phyloP scores from a whole-genome alignment of 1,140 invertebrate genomes.

The Sitobion miscanthi region DNA sequence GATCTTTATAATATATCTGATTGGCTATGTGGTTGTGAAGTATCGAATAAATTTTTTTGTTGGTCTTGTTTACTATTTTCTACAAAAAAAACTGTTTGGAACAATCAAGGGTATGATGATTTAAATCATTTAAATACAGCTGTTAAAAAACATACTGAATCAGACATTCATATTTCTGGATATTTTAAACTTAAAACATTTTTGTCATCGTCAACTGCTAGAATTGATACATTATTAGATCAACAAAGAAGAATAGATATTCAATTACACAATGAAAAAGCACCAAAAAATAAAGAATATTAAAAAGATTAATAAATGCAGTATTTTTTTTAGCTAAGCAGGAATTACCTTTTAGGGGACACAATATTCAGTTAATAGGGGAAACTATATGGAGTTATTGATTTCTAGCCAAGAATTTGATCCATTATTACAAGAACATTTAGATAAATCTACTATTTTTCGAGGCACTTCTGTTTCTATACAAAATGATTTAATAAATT shows the following conservation, averaged over 20 bases:
- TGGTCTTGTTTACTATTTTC: conserved; percentile 26
- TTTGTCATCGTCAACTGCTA: conserved; percentile 4
- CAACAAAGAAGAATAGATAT: neutral
- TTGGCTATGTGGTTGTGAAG: neutral
- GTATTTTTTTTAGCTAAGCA: neutral
- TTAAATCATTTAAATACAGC: conserved; percentile 36
- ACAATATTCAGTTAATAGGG: conserved; percentile 10
- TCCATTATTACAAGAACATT: too few relatives aligned
- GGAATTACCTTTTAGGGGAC: conserved; percentile 24
- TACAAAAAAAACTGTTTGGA: conserved; percentile 18
- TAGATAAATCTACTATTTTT: too few relatives aligned
- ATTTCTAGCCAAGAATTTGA: conserved; percentile 16
- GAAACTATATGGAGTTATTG: conserved; percentile 15
- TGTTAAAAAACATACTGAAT: conserved; percentile 34
- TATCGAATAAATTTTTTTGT: too few relatives aligned
- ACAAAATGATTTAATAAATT: conserved; percentile 24
- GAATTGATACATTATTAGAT: conserved; percentile 18
- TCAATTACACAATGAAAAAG: conserved; percentile 25
- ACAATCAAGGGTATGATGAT: conserved; percentile 9
- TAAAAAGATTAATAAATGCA: conserved; percentile 22
- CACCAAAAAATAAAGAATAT: conserved; percentile 1
- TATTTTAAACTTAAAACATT: conserved; percentile 30
- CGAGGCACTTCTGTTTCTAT: too few relatives aligned
- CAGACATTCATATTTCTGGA: neutral
- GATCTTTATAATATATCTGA: conserved; percentile 16